These are phyloP conservation scores for Plumapathes pennacea DNA, from an alignment of 92 coral and sea anemone species.

Conservation along the genomic window DNA sequence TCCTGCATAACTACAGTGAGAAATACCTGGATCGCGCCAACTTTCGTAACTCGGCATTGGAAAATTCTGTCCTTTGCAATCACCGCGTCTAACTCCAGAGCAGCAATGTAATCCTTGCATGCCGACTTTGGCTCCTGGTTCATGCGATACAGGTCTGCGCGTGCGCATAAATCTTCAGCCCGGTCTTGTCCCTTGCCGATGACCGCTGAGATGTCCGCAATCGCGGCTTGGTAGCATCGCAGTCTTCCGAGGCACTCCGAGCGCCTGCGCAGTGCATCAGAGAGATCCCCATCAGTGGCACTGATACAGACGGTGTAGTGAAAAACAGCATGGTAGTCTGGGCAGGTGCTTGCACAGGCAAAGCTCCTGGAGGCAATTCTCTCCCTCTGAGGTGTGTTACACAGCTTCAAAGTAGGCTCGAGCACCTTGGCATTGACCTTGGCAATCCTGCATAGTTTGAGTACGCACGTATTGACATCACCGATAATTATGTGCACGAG, in stretches of 20 bases:
- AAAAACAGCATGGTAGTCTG: constrained; percentile 70
- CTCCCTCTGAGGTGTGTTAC: constrained; percentile 56
- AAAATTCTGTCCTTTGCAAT: constrained; percentile 64
- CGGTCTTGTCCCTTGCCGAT: constrained; percentile 58
- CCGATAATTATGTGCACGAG: constrained; percentile 73
- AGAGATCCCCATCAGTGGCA: constrained; percentile 57
- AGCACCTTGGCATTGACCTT: constrained; percentile 62
- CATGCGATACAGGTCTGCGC: constrained; percentile 71
- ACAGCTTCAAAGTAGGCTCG: constrained; percentile 48
- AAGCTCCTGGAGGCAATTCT: too few species aligned
- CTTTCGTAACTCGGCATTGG: constrained; percentile 67
- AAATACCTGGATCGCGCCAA: constrained; percentile 43
- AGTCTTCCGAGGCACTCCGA: constrained; percentile 74
- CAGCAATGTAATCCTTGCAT: constrained; percentile 66
- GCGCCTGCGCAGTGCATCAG: constrained; percentile 84
- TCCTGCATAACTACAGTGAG: constrained; percentile 48
- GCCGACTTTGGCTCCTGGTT: constrained; percentile 65
- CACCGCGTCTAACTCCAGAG: constrained; percentile 71
- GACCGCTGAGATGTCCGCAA: constrained; percentile 79
- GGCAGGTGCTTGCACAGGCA: constrained; percentile 52
- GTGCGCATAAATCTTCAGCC: constrained; percentile 77
- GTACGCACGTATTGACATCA: constrained; percentile 51
- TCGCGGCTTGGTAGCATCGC: constrained; percentile 59
- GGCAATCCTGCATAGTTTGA: constrained; percentile 61
- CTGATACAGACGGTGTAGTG: constrained; percentile 59